phyloP scores from a whole-genome alignment of 92 coral and sea anemone species.

The Siderastrea siderea region DNA sequence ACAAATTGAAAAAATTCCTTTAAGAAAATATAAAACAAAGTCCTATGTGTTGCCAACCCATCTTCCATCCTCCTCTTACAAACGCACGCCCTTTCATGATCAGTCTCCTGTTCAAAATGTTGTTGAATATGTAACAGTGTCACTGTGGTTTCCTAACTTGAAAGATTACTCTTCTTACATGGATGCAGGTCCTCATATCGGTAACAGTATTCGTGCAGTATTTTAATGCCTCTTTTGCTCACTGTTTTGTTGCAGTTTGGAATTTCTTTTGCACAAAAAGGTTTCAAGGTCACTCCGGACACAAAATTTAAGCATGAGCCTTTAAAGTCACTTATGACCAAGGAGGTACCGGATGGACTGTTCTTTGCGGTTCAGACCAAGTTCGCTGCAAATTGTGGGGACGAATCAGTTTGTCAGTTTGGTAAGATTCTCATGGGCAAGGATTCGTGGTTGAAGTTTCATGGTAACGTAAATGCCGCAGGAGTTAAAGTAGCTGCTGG shows the following conservation, averaged over 20 bases:
- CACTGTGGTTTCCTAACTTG: too few relatives aligned
- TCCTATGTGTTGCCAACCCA: too few relatives aligned
- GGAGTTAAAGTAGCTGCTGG: constrained; percentile 67
- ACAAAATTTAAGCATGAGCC: constrained; percentile 73
- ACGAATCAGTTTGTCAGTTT: constrained; percentile 51
- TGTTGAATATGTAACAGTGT: too few relatives aligned
- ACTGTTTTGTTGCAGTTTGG: constrained; percentile 55
- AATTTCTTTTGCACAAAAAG: constrained; percentile 74
- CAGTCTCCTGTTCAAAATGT: too few relatives aligned
- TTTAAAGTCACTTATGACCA: constrained; percentile 53
- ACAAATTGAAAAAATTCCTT: too few relatives aligned
- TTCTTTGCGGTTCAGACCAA: constrained; percentile 70
- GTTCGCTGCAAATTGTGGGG: constrained; percentile 64
- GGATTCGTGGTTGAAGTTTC: constrained; percentile 68
- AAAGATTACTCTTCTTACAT: too few relatives aligned
- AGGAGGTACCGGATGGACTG: constrained; percentile 71
- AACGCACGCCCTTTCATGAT: too few relatives aligned
- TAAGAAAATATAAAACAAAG: too few relatives aligned
- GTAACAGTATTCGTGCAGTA: background rate
- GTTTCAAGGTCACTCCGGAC: constrained; percentile 63
- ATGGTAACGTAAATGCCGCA: constrained; percentile 50
- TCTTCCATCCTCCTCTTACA: too few relatives aligned
- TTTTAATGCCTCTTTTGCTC: background rate
- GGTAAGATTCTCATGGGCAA: constrained; percentile 71
- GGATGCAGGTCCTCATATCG: too few relatives aligned